Conservation (phyloP, 2,888 invertebrate genomes). For the Rhagonycha lutea region DNA sequence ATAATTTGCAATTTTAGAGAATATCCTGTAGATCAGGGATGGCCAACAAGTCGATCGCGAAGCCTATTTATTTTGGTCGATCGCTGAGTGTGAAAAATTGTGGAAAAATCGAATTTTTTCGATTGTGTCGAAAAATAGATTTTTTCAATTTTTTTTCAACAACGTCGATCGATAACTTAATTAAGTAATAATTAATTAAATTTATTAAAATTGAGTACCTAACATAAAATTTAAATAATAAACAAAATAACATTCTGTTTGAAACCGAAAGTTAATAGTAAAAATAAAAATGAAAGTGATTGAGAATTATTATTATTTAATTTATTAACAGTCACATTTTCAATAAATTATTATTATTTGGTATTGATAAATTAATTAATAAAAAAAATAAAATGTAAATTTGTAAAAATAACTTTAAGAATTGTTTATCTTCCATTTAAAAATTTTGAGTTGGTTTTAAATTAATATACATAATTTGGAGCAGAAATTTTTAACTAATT, state of each 20-base stretch:
- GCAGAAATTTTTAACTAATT: neutral
- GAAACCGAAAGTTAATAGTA: neutral
- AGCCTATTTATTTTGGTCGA: too few species aligned
- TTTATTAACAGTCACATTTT: neutral
- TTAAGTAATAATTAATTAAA: neutral
- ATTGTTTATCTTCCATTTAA: neutral
- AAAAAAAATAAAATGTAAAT: neutral
- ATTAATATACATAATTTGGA: neutral
- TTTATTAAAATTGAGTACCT: neutral
- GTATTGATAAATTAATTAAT: too few species aligned
- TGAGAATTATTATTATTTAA: neutral
- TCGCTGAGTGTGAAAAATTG: too few species aligned
- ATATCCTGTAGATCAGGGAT: neutral
- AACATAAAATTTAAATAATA: neutral
- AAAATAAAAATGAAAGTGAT: neutral
- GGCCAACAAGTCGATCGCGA: too few species aligned
- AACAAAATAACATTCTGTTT: neutral
- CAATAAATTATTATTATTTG: neutral
- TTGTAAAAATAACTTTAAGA: neutral
- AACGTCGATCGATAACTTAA: too few species aligned
- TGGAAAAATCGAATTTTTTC: too few species aligned
- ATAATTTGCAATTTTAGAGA: neutral
- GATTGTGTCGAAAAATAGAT: too few species aligned
- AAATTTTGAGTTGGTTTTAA: neutral
- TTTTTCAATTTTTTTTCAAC: too few species aligned